Evolutionary conservation across 53 echinoderm and acorn worm genomes (phyloP).

Genomic region (Paracentrotus lividus): DNA sequence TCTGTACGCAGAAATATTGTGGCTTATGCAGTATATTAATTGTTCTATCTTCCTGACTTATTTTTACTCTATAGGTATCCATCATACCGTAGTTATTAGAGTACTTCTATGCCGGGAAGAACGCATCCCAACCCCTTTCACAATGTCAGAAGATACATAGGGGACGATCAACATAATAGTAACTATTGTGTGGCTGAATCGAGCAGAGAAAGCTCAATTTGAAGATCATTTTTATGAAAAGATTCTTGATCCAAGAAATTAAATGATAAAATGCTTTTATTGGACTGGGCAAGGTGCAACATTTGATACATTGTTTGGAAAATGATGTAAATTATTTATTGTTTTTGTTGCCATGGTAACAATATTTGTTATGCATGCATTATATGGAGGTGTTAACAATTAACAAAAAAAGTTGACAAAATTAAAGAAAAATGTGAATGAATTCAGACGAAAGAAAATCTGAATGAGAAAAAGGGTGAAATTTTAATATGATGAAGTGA

Average conservation of each 20-base stretch:
- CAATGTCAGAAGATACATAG: neutral
- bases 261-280: neutral
- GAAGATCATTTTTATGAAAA: constrained; percentile 2
- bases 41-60: too few species aligned
- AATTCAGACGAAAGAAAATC: neutral
- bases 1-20: too few species aligned
- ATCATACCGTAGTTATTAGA: constrained; percentile 8
- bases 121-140: neutral
- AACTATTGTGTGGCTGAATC: neutral
- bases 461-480: neutral
- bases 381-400: neutral
- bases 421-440: neutral
- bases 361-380: constrained; percentile 32
- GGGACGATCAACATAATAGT: neutral
- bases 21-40: too few species aligned
- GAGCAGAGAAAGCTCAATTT: neutral
- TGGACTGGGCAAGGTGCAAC: constrained; percentile 63
- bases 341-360: constrained; percentile 26
- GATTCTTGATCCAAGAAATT: neutral
- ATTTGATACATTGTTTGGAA: constrained; percentile 39
- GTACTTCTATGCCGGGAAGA: neutral
- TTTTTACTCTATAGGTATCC: neutral
- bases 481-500: neutral
- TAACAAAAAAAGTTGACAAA: constrained; percentile 2
- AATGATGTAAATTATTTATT: constrained; percentile 48